These are phyloP conservation scores for Drepanosiphum platanoidis DNA, from an alignment of 2,888 invertebrate genomes.

Conservation along the genomic window DNA sequence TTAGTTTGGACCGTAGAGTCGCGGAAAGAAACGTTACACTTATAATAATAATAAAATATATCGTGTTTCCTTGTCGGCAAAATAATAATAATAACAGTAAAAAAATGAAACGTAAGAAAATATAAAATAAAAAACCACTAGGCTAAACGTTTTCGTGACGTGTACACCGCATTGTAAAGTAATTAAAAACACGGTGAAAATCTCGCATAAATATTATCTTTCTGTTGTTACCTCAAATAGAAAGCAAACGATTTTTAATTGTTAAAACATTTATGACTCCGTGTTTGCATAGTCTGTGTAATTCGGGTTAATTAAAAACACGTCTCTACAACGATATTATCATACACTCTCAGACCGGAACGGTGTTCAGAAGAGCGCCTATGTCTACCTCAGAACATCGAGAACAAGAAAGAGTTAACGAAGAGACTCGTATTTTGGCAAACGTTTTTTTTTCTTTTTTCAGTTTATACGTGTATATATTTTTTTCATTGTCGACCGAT, in stretches of 20 bases:
- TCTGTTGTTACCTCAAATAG: conserved; percentile 3
- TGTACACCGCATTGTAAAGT: not conserved
- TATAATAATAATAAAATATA: not conserved
- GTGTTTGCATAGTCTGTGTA: conserved; percentile 10
- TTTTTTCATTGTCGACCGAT: not conserved
- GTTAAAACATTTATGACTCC: not conserved
- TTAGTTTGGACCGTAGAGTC: conserved; percentile 11
- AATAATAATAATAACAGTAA: conserved; percentile 4
- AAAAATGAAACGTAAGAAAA: not conserved
- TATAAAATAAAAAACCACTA: not conserved
- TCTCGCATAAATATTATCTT: not conserved
- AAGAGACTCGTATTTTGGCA: not conserved
- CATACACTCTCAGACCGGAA: conserved; percentile 10
- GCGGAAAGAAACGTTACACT: conserved; percentile 51
- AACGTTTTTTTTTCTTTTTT: not conserved
- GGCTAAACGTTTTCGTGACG: conserved; percentile 4
- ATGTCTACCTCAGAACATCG: not conserved
- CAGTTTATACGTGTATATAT: not conserved
- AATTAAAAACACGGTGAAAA: conserved; percentile 39
- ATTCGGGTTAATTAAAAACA: conserved; percentile 33
- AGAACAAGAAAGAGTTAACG: too few species aligned
- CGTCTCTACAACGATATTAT: not conserved
- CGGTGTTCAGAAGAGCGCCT: not conserved
- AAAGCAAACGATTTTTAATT: conserved; percentile 38
- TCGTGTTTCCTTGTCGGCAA: not conserved